Base-by-base conservation (phyloP, 2,113 vertebrate genomes). In the Eulemur rufifrons region DNA sequence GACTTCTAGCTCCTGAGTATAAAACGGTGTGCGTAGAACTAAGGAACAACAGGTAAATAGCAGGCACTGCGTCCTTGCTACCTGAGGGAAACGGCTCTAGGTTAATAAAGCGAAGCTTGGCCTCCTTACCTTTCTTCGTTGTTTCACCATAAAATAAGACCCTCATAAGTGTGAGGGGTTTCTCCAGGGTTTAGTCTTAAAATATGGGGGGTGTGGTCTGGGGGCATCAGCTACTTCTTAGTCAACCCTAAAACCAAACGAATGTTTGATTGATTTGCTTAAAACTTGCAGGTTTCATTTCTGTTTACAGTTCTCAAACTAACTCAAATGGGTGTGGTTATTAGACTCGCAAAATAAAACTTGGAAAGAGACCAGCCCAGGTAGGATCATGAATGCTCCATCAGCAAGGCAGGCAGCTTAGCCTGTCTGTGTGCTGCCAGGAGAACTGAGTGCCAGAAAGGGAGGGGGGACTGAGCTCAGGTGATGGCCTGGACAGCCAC, bases 401-500 rank as follows among this genome's bases (percentile, higher is more conserved):
- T 25, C 21, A 20, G 0, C 0, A 47, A 94, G 47, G 56, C 15
- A 94, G 47, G 56, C 15, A 45, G 21, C 9, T 81, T 15, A 12
- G 1, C 3, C 15, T 29, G 1, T 23, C 2, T 20, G 5, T 37
- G 45, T 27, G 27, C 21, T n/a, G 45, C n/a, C 27, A 17, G 23
- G 29, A 68, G 68, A 27, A 61, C 14, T 3, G 7, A 32, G 10
- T 23, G 13, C 8, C 73, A 52, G 39, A 45, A 45, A 73, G 20
- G 32, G 37, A 66, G 11, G 25, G 15, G 20, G 29, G 47, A 25
- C 50, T 25, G 23, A 10, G 32, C 21, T 2, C 12, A 3, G 2
- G 37, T 6, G 20, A 39, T 8, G 0, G 20, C 45, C 15, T 9
- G 4, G 9, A 59, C 27, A 5, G 34, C 21, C 2, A 0, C 6